Percentiles rank a stretch among this genome's conserved stretches.
Evolutionary conservation across 2,797 vertebrate genomes (phyloP).

Genomic region (Artibeus jamaicensis): DNA sequence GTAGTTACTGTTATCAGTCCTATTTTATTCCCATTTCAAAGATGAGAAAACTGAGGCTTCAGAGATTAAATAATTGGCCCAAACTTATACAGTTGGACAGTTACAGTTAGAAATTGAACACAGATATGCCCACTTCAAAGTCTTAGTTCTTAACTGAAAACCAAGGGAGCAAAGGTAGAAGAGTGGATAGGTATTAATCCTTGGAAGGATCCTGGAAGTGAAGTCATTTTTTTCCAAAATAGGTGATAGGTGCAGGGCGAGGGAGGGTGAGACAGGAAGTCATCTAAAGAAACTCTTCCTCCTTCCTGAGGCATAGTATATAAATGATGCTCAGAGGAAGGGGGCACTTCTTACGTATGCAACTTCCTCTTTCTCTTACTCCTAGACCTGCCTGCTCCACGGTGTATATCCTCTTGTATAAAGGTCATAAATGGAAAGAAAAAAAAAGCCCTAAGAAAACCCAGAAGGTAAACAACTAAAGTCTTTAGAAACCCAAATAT

Average conservation of each 20-base stretch:
- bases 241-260: no score
- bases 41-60: neutral
- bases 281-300: neutral
- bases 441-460: neutral
- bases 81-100: neutral
- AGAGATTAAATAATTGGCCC: neutral
- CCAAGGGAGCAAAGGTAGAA: neutral
- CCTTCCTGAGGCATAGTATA: neutral
- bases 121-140: neutral
- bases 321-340: neutral
- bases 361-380: neutral
- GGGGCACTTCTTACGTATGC: fast-evolving
- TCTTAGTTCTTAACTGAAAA: neutral
- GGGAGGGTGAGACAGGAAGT: neutral
- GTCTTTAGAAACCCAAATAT: neutral
- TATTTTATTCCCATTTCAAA: neutral
- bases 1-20: neutral
- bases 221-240: neutral
- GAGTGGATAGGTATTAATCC: neutral
- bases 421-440: neutral
- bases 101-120: neutral
- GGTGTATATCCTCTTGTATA: neutral
- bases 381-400: neutral
- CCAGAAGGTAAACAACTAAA: neutral
- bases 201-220: neutral